These are phyloP conservation scores for Cephus spinipes DNA, from an alignment of 2,888 invertebrate genomes.

Conservation along the genomic window DNA sequence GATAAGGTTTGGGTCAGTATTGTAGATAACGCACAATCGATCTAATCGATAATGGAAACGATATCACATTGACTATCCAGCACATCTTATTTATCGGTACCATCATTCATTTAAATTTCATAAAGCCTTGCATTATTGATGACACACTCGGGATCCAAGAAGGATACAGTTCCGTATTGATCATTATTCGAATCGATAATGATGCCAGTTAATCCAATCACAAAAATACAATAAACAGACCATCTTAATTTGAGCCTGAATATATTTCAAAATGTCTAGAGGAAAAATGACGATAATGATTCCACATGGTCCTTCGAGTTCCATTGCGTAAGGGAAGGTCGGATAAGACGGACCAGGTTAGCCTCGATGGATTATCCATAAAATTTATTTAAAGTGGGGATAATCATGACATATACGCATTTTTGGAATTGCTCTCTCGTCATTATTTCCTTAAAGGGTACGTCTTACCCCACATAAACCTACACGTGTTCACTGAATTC, in stretches of 20 bases:
- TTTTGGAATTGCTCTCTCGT: background rate
- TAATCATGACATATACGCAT: background rate
- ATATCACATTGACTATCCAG: background rate
- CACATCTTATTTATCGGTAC: background rate
- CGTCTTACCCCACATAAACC: background rate
- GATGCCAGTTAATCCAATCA: background rate
- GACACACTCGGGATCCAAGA: background rate
- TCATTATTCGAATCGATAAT: background rate
- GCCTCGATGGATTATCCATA: background rate
- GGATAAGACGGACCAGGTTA: background rate
- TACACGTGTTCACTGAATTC: conserved; percentile 27
- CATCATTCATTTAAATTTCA: conserved; percentile 1
- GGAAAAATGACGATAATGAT: background rate
- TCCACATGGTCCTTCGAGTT: background rate
- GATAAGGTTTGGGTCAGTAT: background rate
- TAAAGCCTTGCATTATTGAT: background rate
- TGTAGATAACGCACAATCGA: background rate
- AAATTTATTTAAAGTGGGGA: background rate
- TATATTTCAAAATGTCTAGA: background rate
- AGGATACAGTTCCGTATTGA: background rate
- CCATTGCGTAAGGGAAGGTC: background rate
- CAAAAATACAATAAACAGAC: background rate
- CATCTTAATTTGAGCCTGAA: background rate
- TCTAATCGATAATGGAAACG: background rate
- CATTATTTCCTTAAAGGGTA: background rate